Percentiles rank a stretch among this genome's conserved stretches.
Conservation (phyloP, 53 echinoderm and acorn worm species). For the Henricia sp. region DNA sequence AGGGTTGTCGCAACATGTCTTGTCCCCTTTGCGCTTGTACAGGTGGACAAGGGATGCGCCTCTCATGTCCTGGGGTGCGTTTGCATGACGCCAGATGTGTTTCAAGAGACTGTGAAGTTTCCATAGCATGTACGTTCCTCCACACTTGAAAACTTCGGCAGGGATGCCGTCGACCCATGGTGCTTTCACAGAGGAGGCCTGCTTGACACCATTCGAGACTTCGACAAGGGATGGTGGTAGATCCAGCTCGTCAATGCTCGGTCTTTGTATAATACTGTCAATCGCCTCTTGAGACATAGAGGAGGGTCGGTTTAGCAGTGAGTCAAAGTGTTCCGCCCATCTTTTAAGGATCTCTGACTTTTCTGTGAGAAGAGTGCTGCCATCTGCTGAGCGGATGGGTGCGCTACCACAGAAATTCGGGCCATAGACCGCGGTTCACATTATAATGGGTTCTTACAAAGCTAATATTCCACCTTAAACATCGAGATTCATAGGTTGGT, state of each 20-base stretch:
- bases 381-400: neutral
- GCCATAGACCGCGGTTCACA: conserved; percentile 14
- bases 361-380: neutral
- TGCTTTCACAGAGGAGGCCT: neutral
- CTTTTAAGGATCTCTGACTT: neutral
- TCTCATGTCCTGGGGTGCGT: conserved; percentile 28
- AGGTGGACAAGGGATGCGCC: conserved; percentile 27
- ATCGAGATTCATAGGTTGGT: no score
- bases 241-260: neutral
- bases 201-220: neutral
- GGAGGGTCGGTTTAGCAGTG: neutral
- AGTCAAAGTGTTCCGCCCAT: neutral
- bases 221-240: neutral
- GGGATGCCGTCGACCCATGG: conserved; percentile 4
- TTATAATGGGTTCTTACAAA: no score
- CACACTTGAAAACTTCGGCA: conserved; percentile 3
- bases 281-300: neutral
- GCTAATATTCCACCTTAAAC: no score
- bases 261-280: neutral
- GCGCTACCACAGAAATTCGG: neutral
- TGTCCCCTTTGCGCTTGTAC: conserved; percentile 37
- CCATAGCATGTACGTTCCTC: neutral
- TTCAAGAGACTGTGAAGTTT: neutral
- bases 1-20: conserved; percentile 7
- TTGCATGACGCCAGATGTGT: conserved; percentile 23